phyloP scores from a whole-genome alignment of 2,113 vertebrate genomes.

The Callorhinus ursinus region DNA sequence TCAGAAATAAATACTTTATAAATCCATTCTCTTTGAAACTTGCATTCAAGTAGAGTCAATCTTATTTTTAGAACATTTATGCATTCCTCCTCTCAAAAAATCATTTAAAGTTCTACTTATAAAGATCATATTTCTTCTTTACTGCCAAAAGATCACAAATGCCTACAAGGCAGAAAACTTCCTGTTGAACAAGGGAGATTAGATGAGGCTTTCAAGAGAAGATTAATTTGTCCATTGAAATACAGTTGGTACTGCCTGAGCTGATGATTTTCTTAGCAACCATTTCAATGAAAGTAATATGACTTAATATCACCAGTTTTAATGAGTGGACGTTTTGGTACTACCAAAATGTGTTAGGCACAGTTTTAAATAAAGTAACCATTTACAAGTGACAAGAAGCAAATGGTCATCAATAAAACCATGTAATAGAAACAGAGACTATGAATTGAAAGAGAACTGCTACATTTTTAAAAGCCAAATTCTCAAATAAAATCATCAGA shows the following conservation, averaged over 20 bases:
- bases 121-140: constrained; percentile 76
- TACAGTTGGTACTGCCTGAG: constrained; percentile 79
- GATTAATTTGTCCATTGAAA: constrained; percentile 81
- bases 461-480: constrained; percentile 48
- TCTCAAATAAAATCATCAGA: constrained; percentile 52
- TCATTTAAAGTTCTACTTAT: constrained; percentile 79
- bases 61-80: constrained; percentile 81
- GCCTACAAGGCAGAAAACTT: constrained; percentile 78
- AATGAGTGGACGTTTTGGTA: constrained; percentile 81
- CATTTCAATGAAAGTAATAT: constrained; percentile 82
- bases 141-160: constrained; percentile 79
- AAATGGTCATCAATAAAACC: constrained; percentile 62
- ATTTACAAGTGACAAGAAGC: constrained; percentile 71
- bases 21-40: constrained; percentile 69
- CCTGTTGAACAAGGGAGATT: constrained; percentile 77
- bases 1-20: constrained; percentile 73
- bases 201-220: constrained; percentile 81
- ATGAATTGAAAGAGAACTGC: constrained; percentile 7
- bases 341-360: constrained; percentile 75
- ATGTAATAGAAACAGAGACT: constrained; percentile 55
- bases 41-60: constrained; percentile 72
- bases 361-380: constrained; percentile 79
- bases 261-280: constrained; percentile 85
- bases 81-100: constrained; percentile 70
- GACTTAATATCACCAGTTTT: constrained; percentile 81